phyloP scores from a whole-genome alignment of 2,888 invertebrate species.

The Himalopsyche kuldschensis region DNA sequence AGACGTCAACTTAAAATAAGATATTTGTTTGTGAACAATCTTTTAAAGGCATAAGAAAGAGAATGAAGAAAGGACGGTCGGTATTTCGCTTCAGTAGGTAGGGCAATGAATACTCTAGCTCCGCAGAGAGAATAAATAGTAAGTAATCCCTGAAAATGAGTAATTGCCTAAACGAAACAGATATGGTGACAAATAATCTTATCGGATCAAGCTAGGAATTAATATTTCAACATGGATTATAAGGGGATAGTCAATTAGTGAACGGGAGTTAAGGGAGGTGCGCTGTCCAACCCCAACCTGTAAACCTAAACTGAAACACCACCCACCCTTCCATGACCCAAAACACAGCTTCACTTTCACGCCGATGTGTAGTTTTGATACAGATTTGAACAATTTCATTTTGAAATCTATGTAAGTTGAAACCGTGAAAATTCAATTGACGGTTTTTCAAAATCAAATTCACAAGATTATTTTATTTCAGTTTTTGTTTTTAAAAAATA shows the following conservation, averaged over 20 bases:
- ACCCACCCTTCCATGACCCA: not conserved
- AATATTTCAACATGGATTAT: conserved; percentile 39
- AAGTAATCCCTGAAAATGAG: conserved; percentile 37
- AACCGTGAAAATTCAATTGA: too few species aligned
- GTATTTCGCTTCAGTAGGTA: not conserved
- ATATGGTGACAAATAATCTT: conserved; percentile 39
- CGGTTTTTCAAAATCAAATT: too few species aligned
- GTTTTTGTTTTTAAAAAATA: too few species aligned
- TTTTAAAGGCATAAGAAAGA: too few species aligned
- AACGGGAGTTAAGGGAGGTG: not conserved
- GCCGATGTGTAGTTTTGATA: not conserved
- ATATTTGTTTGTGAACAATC: too few species aligned
- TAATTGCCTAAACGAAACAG: conserved; percentile 36
- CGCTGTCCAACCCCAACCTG: not conserved
- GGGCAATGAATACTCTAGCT: not conserved
- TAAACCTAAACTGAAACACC: not conserved
- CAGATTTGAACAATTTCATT: too few species aligned
- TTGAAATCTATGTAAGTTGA: too few species aligned
- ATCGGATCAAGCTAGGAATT: conserved; percentile 39
- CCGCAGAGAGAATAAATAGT: conserved; percentile 27
- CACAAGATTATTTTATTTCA: too few species aligned
- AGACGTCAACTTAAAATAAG: too few species aligned
- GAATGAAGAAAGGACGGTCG: too few species aligned
- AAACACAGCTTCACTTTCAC: not conserved
- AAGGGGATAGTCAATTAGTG: conserved; percentile 36